phyloP scores from a whole-genome alignment of 2,113 vertebrate species.

The Lycaon pictus region DNA sequence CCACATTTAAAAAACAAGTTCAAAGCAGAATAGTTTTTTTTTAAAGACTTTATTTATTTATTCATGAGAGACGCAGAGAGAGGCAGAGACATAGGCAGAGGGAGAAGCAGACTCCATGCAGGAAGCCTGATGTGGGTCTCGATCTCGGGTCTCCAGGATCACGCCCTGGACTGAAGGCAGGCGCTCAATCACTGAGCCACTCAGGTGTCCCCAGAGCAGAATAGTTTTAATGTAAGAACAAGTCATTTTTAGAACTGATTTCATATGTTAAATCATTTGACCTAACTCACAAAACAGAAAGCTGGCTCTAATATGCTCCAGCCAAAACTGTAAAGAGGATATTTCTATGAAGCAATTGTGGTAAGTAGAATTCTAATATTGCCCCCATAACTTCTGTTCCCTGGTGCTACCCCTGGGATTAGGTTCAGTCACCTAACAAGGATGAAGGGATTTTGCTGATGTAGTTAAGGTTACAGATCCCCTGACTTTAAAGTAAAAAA shows the following conservation, averaged over 20 bases:
- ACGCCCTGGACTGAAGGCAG: no score
- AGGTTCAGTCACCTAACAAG: neutral
- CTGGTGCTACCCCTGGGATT: neutral
- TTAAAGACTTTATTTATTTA: no score
- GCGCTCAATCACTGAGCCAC: no score
- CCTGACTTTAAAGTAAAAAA: neutral
- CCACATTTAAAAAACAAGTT: neutral
- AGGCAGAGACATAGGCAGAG: no score
- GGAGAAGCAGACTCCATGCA: no score
- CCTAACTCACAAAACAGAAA: neutral
- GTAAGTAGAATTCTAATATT: neutral
- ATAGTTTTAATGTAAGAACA: neutral
- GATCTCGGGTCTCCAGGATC: no score
- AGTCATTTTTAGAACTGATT: conserved; percentile 24
- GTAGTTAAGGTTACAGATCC: neutral
- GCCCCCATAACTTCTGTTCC: neutral
- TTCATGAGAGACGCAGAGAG: no score
- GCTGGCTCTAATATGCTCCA: neutral
- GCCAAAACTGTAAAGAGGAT: neutral
- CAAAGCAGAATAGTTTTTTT: neutral
- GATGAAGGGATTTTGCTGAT: neutral
- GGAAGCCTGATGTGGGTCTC: no score
- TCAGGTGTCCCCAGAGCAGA: neutral
- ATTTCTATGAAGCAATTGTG: neutral
- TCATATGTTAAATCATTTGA: neutral